Evolutionary conservation across 2,888 invertebrate species (phyloP), one percentile per base, ranked within the genome.

Genomic region (Microplitis manilae): DNA sequence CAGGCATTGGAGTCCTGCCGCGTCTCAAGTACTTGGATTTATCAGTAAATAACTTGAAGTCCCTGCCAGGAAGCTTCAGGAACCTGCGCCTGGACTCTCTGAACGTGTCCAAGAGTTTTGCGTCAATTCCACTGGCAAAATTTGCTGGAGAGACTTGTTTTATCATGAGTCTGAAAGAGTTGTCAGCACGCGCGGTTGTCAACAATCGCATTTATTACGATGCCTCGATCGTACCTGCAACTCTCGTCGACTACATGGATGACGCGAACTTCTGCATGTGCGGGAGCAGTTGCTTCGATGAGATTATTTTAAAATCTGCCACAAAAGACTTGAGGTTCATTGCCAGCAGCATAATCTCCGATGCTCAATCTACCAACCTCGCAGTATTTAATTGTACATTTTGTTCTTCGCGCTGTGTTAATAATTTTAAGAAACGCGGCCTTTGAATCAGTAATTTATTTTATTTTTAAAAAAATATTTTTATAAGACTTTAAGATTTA

Each of bases 201-300:
- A 91, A 91, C 83, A 85, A 90, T 39, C 87, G 89, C 89, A 90
- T 92, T 9, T 87, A 88, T 59, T 94, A 94, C 86, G 91, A 92
- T 77, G 88, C 92, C 17, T 92, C 92, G 72, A 90, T 90, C 41
- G 91, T 94, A 83, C 94, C 94, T 0, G 85, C 85, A 77, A 93
- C 92, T 5, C 86, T 94, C 74, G 92, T 93, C 0, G 88, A 91
- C 68, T 93, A 92, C 85, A 87, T 94, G 81, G 93, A 94, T 83
- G 87, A 91, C 84, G 93, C 93, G 0, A 91, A 92, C 81, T 93
- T 92, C 87, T 94, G 94, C 86, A 85, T 92, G 1, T 94, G 94
- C 87, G 93, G 94, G 0, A 87, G 85, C 65, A 90, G 92, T 17
- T 92, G 89, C 78, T 89, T 90, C 70, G 79, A 85, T 65, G 78